Evolutionary conservation across 2,888 invertebrate genomes (phyloP).

Genomic region (Coelopa pilipes): DNA sequence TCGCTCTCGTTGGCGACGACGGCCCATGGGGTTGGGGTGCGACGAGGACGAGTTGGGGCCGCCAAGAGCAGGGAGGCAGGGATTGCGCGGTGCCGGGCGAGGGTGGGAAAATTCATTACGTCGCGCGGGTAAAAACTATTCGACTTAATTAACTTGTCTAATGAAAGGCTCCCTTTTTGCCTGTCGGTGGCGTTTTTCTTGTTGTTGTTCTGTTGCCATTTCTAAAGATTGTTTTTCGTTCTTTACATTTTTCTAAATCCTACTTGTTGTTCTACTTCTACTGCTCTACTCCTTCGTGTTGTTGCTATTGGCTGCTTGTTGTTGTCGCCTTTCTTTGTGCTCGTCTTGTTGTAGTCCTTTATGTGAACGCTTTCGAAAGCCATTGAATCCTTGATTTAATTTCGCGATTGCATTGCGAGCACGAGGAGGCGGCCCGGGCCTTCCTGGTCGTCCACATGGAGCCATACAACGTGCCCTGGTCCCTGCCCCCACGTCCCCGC

Average conservation of each 20-base stretch:
- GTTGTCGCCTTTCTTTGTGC: too few relatives aligned
- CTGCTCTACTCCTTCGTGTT: background rate
- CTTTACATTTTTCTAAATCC: background rate
- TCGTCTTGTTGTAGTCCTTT: background rate
- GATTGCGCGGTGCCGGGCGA: background rate
- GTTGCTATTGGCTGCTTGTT: too few relatives aligned
- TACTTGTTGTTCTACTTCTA: background rate
- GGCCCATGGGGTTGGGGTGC: too few relatives aligned
- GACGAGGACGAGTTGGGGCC: too few relatives aligned
- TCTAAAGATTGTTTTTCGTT: background rate
- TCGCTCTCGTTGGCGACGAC: too few relatives aligned
- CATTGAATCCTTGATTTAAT: constrained; percentile 54
- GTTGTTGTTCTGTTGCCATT: background rate
- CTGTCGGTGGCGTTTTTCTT: background rate
- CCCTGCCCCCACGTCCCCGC: background rate
- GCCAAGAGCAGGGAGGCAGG: constrained; percentile 2
- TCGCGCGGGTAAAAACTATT: constrained; percentile 48
- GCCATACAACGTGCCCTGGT: too few relatives aligned
- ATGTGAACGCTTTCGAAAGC: constrained; percentile 17
- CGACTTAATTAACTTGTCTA: constrained; percentile 57
- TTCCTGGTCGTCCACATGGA: too few relatives aligned
- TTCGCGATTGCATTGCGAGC: constrained; percentile 53
- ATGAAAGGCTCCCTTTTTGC: constrained; percentile 30
- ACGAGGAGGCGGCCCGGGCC: background rate
- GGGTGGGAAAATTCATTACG: background rate